Conservation (phyloP, 2,888 invertebrate genomes). For the Andrena fulva region DNA sequence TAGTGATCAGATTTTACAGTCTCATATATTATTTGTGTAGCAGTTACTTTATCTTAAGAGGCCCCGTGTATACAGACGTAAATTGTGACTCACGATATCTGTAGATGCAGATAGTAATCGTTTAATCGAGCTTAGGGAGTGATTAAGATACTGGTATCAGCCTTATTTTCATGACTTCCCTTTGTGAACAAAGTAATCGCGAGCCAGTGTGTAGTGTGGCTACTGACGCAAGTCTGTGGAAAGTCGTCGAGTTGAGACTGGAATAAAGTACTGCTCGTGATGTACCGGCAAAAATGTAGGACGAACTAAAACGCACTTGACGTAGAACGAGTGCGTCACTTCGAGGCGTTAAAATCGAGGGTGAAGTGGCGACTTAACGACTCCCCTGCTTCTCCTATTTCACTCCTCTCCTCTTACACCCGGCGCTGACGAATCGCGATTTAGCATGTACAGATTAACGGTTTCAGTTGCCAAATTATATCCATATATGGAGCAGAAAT, state of each 20-base stretch:
- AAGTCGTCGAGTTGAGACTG: conserved; percentile 18
- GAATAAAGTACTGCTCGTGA: conserved; percentile 29
- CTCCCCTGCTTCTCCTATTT: conserved; percentile 51
- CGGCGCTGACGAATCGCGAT: conserved; percentile 2
- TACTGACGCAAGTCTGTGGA: conserved; percentile 32
- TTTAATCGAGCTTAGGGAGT: no score
- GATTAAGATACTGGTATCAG: background rate
- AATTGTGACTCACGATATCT: no score
- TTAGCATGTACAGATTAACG: conserved; percentile 9
- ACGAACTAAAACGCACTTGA: conserved; percentile 71
- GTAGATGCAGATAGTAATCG: no score
- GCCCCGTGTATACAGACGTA: no score
- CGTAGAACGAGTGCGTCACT: conserved; percentile 70
- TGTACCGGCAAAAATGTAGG: conserved; percentile 67
- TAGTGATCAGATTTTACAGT: no score
- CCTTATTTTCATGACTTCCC: background rate
- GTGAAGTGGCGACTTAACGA: conserved; percentile 64
- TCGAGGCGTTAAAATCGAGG: conserved; percentile 71
- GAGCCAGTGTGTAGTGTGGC: background rate
- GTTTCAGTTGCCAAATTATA: background rate
- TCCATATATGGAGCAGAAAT: background rate
- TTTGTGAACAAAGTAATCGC: background rate
- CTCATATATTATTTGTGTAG: no score
- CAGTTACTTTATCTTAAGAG: no score
- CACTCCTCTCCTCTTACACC: conserved; percentile 40